Evolutionary conservation across 2,113 vertebrate genomes (phyloP).

Genomic region (Apteryx owenii): DNA sequence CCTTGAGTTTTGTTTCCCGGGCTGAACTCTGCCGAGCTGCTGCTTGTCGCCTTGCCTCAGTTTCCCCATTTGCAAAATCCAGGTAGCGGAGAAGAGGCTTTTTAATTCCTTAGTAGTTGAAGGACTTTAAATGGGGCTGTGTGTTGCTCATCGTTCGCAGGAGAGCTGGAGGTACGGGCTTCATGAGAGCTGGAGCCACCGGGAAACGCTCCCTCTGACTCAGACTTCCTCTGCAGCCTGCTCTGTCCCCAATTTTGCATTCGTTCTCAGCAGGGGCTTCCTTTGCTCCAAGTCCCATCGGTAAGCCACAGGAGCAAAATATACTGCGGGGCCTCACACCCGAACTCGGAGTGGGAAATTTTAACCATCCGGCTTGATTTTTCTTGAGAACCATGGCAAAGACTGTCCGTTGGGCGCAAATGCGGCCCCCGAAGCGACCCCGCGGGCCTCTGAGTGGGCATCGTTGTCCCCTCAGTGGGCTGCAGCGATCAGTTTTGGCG

Average conservation of each 20-base stretch:
- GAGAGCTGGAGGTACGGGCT: not conserved
- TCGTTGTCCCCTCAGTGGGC: not conserved
- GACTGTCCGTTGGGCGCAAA: not conserved
- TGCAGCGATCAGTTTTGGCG: not conserved
- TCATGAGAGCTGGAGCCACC: not conserved
- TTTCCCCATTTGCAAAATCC: not conserved
- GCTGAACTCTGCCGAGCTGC: not conserved
- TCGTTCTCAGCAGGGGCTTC: constrained; percentile 47
- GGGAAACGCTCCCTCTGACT: not conserved
- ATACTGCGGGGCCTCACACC: not conserved
- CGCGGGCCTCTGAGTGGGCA: not conserved
- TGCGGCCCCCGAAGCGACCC: rapidly evolving
- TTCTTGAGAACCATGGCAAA: not conserved
- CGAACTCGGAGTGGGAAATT: not conserved
- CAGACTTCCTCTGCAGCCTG: not conserved
- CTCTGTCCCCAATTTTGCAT: not conserved
- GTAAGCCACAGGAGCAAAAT: not conserved
- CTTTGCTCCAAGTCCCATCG: constrained; percentile 23
- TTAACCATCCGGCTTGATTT: not conserved
- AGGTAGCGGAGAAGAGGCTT: not conserved
- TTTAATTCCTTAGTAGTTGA: not conserved
- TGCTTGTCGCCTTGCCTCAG: not conserved
- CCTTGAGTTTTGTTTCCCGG: not conserved
- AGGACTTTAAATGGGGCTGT: not conserved
- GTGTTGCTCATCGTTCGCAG: not conserved